Conservation (phyloP, 2,113 vertebrate species). For the Erythrocercus mccallii region DNA sequence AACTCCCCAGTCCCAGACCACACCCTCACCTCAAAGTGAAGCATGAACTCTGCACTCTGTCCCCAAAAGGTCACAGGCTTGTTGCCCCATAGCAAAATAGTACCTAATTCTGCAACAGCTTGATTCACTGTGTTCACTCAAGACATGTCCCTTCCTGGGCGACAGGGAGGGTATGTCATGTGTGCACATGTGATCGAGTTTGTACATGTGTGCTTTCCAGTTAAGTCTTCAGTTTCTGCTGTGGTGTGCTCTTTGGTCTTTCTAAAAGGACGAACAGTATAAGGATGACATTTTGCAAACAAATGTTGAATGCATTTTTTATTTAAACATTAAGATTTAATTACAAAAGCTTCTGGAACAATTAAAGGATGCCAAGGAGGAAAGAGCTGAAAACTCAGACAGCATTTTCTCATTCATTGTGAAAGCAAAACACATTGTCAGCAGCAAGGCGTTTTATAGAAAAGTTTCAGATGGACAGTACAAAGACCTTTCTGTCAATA, state of each 20-base stretch:
- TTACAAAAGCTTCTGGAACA: conserved; percentile 79
- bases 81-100: background rate
- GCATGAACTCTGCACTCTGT: background rate
- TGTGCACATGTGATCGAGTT: accelerated
- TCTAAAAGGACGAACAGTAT: background rate
- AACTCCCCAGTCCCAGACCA: background rate
- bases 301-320: conserved; percentile 56
- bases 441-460: conserved; percentile 38
- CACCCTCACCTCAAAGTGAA: background rate
- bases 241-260: background rate
- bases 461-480: conserved; percentile 39
- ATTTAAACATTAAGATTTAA: conserved; percentile 75
- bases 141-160: background rate
- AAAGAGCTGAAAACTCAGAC: conserved; percentile 53
- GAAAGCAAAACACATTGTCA: conserved; percentile 55
- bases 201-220: background rate
- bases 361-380: conserved; percentile 58
- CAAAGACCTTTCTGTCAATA: conserved; percentile 14
- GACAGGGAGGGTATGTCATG: background rate
- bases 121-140: background rate
- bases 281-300: conserved; percentile 46
- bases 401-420: conserved; percentile 64
- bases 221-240: background rate
- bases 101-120: background rate
- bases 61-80: background rate